Base-by-base conservation (phyloP, 1,140 invertebrate genomes). In the Andrena cerasifolii region DNA sequence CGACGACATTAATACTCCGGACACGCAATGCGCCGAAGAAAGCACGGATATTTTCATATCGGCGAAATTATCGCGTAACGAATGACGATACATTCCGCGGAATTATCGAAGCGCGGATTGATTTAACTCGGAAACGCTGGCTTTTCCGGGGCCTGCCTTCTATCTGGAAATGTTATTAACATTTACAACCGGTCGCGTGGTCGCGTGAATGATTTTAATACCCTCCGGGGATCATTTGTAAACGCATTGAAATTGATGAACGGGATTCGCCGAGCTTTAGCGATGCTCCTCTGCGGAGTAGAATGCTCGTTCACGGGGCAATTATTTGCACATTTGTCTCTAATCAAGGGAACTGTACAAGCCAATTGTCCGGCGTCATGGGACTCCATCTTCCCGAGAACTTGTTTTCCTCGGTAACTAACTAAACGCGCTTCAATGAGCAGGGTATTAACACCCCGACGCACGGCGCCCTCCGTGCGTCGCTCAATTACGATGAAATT, bases 401-500 rank as follows among this genome's bases (percentile, higher is more conserved):
- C 31, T 33, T 21, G 40, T 68, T 40, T 33, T 24, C 45, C 8
- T 5, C 31, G 31, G 12, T 10, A 49, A 58, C 31, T 18, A 26
- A 7, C 40, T 24, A 47, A 49, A 61, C 45, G 56, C 31, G 58
- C 31, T 18, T 14, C 47, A 33, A 18, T 24, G 7, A 14, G 10
- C 18, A 53, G 45, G 40, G 40, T 40, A 73, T 8, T 65, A 53
- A 53, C 26, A 33, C 33, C 33, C 5, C 2, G 31, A 49, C 16
- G 18, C 1, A 28, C 7, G 16, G 24, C 33, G 33, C 33, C 14
- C 43, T 18, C 24, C 24, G 21, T 14, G 43, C 56, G 28, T 26
- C 45, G 31, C 24, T 63, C 45, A 63, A 73, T 62, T 28, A 51
- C 31, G 47, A 63, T 40, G 53, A 70, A 70, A 43, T 62, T 73